Evolutionary conservation across 2,888 invertebrate species (phyloP).

Genomic region (Pardosa pseudoannulata): DNA sequence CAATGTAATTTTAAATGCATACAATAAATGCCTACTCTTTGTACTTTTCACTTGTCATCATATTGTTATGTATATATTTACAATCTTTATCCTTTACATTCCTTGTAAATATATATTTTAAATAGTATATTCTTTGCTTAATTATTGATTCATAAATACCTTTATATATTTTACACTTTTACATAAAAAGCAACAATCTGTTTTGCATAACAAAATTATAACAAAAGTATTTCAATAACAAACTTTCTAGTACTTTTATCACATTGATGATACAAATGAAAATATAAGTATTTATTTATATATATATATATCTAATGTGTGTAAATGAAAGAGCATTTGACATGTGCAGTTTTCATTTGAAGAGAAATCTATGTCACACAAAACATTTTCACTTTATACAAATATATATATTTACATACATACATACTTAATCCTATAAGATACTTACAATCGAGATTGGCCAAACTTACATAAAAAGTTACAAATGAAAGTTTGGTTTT

Average conservation of each 20-base stretch:
- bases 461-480: too few relatives aligned
- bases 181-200: slow-evolving; percentile 9
- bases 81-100: slow-evolving; percentile 23
- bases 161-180: slow-evolving; percentile 10
- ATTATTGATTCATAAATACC: neutral
- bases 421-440: too few relatives aligned
- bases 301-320: neutral
- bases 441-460: too few relatives aligned
- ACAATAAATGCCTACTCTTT: slow-evolving; percentile 61
- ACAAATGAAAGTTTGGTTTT: too few relatives aligned
- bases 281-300: too few relatives aligned
- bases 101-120: slow-evolving; percentile 8
- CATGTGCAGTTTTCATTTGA: slow-evolving; percentile 7
- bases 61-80: slow-evolving; percentile 64
- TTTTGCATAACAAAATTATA: neutral
- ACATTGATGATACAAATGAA: neutral
- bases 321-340: neutral
- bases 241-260: slow-evolving; percentile 1
- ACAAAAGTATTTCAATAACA: neutral
- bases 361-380: neutral
- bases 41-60: slow-evolving; percentile 41
- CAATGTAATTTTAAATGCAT: slow-evolving; percentile 54
- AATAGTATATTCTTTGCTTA: neutral
- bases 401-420: too few relatives aligned
- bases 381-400: too few relatives aligned